Base-by-base conservation (phyloP, 2,888 invertebrate species). In the Sipha maydis region DNA sequence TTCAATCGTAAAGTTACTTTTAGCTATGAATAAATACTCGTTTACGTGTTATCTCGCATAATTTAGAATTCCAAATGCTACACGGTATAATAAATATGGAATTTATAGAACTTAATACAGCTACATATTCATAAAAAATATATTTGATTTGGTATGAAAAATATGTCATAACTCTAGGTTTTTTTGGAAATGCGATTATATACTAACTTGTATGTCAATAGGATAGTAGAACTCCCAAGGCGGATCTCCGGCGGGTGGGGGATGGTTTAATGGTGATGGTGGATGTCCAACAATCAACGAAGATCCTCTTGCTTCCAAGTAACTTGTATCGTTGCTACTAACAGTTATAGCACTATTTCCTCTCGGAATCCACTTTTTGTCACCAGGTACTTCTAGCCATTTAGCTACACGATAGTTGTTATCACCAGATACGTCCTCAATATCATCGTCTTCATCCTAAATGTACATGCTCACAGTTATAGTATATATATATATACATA, bases 271-370 rank as follows among this genome's bases (percentile, higher is more conserved):
- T 9, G 82, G 88, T 19, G 93, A 91, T 90, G 95, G 95, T 88
- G 95, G 94, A 91, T 95, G 93, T 89, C 96, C 95, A 92, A 96
- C 93, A 89, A 95, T 95, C 90, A 96, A 95, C 73, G 96, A 95
- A 34, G 96, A 96, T 90, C 95, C 96, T 83, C 96, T 94, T 83
- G 96, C 94, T 92, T 96, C 96, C 91, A 96, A 93, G 91, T 96
- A 96, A 89, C 96, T 96, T 91, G 96, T 96, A 89, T 95, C 96
- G 69, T 96, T 96, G 91, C 96, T 96, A 90, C 96, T 96, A 92
- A 96, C 96, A 56, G 96, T 96, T 91, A 96, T 95, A 9, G 89
- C 89, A 28, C 83, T 83, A 77, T 71, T 84, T 19, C 89, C 83
- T 69, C 83, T 77, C 5, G 89, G 69, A 67, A 89, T 84, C 76